phyloP scores from a whole-genome alignment of 2,888 invertebrate genomes.

The Caenorhabditis macrosperma region DNA sequence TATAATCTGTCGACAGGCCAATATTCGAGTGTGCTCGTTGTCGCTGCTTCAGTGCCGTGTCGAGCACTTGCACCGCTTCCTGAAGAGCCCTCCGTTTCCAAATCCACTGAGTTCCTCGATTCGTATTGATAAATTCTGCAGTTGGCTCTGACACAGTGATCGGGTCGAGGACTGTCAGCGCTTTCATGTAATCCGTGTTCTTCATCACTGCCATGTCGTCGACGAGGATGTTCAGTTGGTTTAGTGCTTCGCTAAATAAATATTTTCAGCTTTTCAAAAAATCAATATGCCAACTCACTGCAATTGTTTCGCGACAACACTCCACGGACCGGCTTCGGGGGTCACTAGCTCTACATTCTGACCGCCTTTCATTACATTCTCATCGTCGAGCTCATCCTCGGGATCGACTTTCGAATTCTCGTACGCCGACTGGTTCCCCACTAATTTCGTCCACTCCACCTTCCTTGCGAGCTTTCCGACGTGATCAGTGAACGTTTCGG shows the following conservation, averaged over 20 bases:
- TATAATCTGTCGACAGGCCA: constrained; percentile 52
- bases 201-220: constrained; percentile 72
- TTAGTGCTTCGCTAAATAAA: constrained; percentile 70
- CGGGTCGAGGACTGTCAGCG: constrained; percentile 65
- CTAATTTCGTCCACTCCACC: constrained; percentile 74
- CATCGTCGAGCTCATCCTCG: constrained; percentile 46
- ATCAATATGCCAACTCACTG: constrained; percentile 67
- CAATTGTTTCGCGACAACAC: constrained; percentile 76
- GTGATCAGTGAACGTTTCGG: constrained; percentile 72
- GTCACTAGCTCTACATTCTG: constrained; percentile 59
- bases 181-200: constrained; percentile 69
- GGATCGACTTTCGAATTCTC: constrained; percentile 55
- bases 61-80: constrained; percentile 70
- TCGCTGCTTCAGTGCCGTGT: constrained; percentile 42
- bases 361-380: constrained; percentile 32
- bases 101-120: constrained; percentile 71
- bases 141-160: constrained; percentile 43
- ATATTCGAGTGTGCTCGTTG: constrained; percentile 24
- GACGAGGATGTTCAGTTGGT: constrained; percentile 75
- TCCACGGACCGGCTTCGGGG: constrained; percentile 79
- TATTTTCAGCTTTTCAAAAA: not conserved
- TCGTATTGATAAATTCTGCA: constrained; percentile 48
- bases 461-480: constrained; percentile 70
- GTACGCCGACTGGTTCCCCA: constrained; percentile 64
- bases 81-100: constrained; percentile 70